Evolutionary conservation across 2,113 vertebrate species (phyloP), one percentile per base, ranked within the genome.

Genomic region (Sapayoa aenigma): DNA sequence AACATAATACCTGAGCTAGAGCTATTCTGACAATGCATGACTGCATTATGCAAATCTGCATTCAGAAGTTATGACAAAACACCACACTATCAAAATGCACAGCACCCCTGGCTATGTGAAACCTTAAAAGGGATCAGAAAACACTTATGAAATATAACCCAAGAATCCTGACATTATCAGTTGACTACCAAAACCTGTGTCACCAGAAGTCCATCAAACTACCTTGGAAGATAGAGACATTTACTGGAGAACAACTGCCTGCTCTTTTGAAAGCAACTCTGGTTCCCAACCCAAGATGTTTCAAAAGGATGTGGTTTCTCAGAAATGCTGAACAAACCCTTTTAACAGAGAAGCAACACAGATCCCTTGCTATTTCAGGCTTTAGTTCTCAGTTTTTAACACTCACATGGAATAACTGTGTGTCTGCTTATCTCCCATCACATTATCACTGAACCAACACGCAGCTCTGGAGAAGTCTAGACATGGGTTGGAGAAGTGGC

Each of bases 251-350:
- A 75, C 1, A 4, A 42, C 28, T 46, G 39, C 14, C 41, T 52
- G 3, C 5, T 42, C 41, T 76, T 77, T n/a, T 84, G 13, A 79
- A 75, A 60, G 35, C 21, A 87, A 73, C 75, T 68, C 67, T 82
- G 20, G 5, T 39, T 93, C 53, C 28, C 74, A 93, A 65, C 35
- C 27, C 31, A 47, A 74, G 58, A 71, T 17, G 55, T 39, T 69
- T 94, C 39, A 69, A 88, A 88, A 93, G 92, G 92, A 96, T 93
- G 92, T 93, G 90, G 92, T 92, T 89, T 92, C 88, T 92, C 71
- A 90, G 37, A 96, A 96, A 86, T 1, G 52, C 94, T 86, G 90
- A 93, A 86, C 75, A 83, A 76, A 80, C 53, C 87, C 65, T 94
- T 88, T 60, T 53, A 87, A 91, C 37, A 86, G 31, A 72, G 41